Conservation (phyloP, 2,888 invertebrate species). For the Troides aeacus region DNA sequence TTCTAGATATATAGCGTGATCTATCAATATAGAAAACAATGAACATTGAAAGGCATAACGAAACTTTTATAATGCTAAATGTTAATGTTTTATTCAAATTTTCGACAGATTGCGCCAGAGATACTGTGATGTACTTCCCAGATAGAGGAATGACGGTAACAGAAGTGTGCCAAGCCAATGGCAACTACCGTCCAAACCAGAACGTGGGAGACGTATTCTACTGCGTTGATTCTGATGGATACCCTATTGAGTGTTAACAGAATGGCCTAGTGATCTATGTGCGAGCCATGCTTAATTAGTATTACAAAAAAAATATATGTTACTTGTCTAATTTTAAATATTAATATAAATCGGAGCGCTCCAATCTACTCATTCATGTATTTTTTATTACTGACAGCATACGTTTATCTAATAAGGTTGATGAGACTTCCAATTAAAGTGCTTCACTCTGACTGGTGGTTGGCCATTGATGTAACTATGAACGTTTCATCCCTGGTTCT, state of each 20-base stretch:
- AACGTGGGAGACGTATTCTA: conserved; percentile 72
- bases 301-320: background rate
- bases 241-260: conserved; percentile 45
- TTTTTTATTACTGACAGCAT: background rate
- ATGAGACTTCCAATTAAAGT: too few relatives aligned
- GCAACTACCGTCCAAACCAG: conserved; percentile 81
- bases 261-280: conserved; percentile 47
- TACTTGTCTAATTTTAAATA: background rate
- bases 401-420: background rate
- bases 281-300: conserved; percentile 38
- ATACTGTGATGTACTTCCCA: conserved; percentile 72
- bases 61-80: background rate
- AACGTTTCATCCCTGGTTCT: background rate
- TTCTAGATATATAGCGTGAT: too few relatives aligned
- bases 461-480: too few relatives aligned
- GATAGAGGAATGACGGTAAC: conserved; percentile 69
- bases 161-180: conserved; percentile 74
- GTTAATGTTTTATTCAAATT: background rate
- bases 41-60: background rate
- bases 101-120: conserved; percentile 82
- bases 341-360: background rate
- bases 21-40: too few relatives aligned
- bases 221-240: conserved; percentile 83
- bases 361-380: background rate
- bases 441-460: too few relatives aligned